Conservation (phyloP, 2,888 invertebrate genomes). For the Parnassius mnemosyne region DNA sequence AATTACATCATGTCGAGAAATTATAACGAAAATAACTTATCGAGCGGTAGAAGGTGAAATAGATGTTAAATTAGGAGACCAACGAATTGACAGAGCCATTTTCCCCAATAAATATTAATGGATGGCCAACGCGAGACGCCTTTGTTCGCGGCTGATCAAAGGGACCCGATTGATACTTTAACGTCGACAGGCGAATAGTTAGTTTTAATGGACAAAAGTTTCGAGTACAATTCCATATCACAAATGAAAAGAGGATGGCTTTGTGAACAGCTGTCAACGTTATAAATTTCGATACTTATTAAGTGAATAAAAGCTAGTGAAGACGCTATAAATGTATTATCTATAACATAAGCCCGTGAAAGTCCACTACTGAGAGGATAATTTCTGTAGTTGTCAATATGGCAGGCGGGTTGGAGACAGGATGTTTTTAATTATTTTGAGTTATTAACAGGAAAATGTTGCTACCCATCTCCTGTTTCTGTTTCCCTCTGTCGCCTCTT, state of each 20-base stretch:
- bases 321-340: too few species aligned
- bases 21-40: constrained; percentile 34
- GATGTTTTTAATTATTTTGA: too few species aligned
- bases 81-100: constrained; percentile 48
- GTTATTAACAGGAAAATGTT: too few species aligned
- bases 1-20: not conserved
- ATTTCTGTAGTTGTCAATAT: too few species aligned
- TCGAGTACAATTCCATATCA: constrained; percentile 26
- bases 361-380: too few species aligned
- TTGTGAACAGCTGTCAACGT: not conserved
- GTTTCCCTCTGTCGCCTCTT: too few species aligned
- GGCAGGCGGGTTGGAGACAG: too few species aligned
- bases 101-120: constrained; percentile 60
- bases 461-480: too few species aligned
- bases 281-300: too few species aligned
- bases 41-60: constrained; percentile 34
- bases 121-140: constrained; percentile 45
- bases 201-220: constrained; percentile 32
- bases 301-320: too few species aligned
- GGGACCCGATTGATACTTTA: constrained; percentile 29
- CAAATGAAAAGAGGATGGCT: not conserved
- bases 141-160: constrained; percentile 38
- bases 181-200: constrained; percentile 32
- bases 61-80: constrained; percentile 49
- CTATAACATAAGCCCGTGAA: too few species aligned